Evolutionary conservation across 2,797 vertebrate genomes (phyloP).

Genomic region (Setipinna tenuifilis): DNA sequence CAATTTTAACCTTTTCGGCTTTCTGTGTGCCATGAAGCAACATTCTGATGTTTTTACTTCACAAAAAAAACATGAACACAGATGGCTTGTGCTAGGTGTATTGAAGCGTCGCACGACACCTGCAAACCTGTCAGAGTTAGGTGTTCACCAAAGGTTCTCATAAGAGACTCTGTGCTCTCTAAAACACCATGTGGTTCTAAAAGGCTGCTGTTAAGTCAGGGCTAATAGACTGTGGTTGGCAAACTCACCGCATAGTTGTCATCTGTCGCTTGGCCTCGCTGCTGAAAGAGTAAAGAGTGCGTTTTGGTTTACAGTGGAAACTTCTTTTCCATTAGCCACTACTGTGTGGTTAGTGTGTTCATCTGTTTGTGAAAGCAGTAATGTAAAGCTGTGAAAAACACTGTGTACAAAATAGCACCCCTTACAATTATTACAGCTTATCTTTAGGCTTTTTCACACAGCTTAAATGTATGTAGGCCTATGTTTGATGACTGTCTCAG

Average conservation of each 20-base stretch:
- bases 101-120: neutral
- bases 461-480: too few relatives aligned
- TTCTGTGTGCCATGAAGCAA: neutral
- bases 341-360: neutral
- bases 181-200: neutral
- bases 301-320: neutral
- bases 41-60: neutral
- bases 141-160: neutral
- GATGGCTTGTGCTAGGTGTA: neutral
- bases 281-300: constrained; percentile 25
- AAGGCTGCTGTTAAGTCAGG: neutral
- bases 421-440: neutral
- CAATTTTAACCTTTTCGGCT: neutral
- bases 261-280: constrained; percentile 42
- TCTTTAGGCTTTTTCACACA: too few relatives aligned
- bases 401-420: neutral
- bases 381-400: neutral
- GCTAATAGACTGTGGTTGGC: constrained; percentile 10
- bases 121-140: neutral
- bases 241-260: constrained; percentile 51
- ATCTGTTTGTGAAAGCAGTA: neutral
- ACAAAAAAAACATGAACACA: neutral
- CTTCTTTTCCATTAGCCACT: neutral
- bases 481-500: too few relatives aligned
- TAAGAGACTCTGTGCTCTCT: too few relatives aligned